These are phyloP conservation scores for Agonopterix heracliana DNA, from an alignment of 2,888 invertebrate species.

Conservation along the genomic window DNA sequence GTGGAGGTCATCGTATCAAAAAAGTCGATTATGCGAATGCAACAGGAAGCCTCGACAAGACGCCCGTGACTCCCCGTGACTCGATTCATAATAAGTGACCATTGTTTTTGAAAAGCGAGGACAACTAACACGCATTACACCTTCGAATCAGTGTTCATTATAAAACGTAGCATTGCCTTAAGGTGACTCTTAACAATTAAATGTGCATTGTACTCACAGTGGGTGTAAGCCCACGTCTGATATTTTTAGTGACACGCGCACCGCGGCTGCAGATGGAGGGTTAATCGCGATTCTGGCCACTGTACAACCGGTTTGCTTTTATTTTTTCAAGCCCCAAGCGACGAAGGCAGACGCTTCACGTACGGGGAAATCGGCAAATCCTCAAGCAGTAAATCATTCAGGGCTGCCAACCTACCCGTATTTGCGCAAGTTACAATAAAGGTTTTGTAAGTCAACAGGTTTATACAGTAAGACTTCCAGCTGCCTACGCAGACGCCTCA, in stretches of 20 bases:
- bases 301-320: constrained; percentile 54
- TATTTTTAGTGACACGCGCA: constrained; percentile 49
- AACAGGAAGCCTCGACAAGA: constrained; percentile 53
- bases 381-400: constrained; percentile 29
- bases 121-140: constrained; percentile 11
- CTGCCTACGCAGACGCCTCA: too few relatives aligned
- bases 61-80: constrained; percentile 35
- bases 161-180: constrained; percentile 11
- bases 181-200: constrained; percentile 8
- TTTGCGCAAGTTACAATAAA: background rate
- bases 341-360: constrained; percentile 34
- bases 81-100: constrained; percentile 31
- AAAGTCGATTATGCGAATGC: constrained; percentile 26
- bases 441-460: too few relatives aligned
- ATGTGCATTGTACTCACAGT: background rate
- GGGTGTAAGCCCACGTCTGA: constrained; percentile 15
- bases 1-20: constrained; percentile 41
- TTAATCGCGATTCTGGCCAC: constrained; percentile 63
- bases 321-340: constrained; percentile 37
- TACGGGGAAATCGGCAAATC: constrained; percentile 32
- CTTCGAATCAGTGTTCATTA: constrained; percentile 19
- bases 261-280: constrained; percentile 49
- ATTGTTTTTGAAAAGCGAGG: constrained; percentile 35
- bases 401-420: constrained; percentile 20
- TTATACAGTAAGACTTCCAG: constrained; percentile 18